A percentile compares a stretch with the other conserved stretches of the same genome.
phyloP scores from a whole-genome alignment of 2,113 vertebrate species.

The Indicator indicator region DNA sequence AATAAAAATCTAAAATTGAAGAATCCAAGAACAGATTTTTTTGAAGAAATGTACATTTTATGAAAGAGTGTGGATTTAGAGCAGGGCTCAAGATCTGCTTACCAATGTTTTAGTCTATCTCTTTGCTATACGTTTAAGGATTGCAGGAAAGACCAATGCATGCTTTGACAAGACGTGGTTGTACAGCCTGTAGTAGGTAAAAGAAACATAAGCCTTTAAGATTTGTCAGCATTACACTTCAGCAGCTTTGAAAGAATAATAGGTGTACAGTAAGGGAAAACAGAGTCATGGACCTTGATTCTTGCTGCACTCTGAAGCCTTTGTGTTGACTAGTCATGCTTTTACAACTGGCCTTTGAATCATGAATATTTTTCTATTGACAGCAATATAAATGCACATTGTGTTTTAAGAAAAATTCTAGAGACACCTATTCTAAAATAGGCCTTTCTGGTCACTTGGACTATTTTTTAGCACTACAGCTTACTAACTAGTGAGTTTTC shows the following conservation, averaged over 20 bases:
- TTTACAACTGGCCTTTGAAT: background rate
- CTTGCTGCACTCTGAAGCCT: background rate
- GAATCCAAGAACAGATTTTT: background rate
- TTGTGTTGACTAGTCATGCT: background rate
- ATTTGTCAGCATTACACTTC: background rate
- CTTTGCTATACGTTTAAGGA: background rate
- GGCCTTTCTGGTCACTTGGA: background rate
- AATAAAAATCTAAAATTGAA: background rate
- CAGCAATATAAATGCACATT: background rate
- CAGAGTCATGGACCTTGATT: background rate
- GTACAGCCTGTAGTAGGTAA: background rate
- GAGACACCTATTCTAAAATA: background rate
- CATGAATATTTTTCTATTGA: background rate
- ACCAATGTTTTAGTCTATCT: background rate
- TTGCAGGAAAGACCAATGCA: accelerated
- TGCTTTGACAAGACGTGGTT: accelerated
- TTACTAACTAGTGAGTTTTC: background rate
- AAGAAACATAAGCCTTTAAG: background rate
- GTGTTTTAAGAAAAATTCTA: background rate
- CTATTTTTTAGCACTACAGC: background rate
- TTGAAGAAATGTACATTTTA: background rate
- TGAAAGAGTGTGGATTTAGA: background rate
- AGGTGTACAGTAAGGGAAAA: background rate
- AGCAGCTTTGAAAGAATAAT: background rate
- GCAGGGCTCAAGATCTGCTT: background rate